phyloP scores from a whole-genome alignment of 2,888 invertebrate genomes.

The Sarcophaga rosellei region DNA sequence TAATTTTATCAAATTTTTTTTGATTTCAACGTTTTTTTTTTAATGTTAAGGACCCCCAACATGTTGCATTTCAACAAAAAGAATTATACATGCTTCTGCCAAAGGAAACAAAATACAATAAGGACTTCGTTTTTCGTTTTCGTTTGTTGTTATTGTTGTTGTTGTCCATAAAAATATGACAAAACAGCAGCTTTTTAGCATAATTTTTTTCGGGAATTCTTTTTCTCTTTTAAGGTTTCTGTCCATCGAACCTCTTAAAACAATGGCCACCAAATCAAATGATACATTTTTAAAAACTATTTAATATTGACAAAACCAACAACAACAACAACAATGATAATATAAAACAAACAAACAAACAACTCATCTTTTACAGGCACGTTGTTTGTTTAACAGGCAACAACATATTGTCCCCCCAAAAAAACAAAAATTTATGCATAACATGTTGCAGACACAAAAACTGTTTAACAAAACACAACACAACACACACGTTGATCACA shows the following conservation, averaged over 20 bases:
- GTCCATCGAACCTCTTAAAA: background rate
- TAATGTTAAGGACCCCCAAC: constrained; percentile 59
- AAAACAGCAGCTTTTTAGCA: constrained; percentile 69
- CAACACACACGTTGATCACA: constrained; percentile 48
- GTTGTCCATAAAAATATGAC: constrained; percentile 54
- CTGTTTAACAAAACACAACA: background rate
- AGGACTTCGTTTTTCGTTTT: constrained; percentile 27
- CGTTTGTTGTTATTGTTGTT: constrained; percentile 42
- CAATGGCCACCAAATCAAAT: constrained; percentile 62
- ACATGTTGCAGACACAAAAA: constrained; percentile 62
- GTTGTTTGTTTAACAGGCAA: constrained; percentile 52
- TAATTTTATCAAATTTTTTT: constrained; percentile 50
- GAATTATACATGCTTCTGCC: constrained; percentile 46
- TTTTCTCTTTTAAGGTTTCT: background rate
- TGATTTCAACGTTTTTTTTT: constrained; percentile 38
- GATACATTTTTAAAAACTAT: constrained; percentile 64
- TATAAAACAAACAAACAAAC: background rate
- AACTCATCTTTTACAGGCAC: constrained; percentile 26
- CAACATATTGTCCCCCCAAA: constrained; percentile 8
- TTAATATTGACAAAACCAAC: constrained; percentile 66
- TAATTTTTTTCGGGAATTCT: constrained; percentile 61
- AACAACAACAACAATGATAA: constrained; percentile 20
- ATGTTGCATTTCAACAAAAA: constrained; percentile 54
- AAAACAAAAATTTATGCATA: constrained; percentile 59
- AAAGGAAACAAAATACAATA: constrained; percentile 10